Conservation (phyloP, 92 coral and sea anemone genomes). For the Porites cylindrica region DNA sequence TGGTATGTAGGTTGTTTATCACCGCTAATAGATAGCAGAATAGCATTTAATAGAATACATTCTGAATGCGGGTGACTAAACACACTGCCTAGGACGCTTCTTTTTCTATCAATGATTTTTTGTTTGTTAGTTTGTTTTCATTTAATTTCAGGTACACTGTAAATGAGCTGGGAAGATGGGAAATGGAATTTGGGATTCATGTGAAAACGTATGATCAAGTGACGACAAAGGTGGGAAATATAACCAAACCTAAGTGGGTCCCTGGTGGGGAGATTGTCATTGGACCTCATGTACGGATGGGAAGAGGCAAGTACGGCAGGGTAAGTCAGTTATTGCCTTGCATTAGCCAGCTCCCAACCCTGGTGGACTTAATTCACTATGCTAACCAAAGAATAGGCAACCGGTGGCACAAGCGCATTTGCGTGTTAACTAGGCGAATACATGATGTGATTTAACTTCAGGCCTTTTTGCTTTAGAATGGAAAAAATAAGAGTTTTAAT, state of each 20-base stretch:
- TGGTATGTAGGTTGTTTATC: slow-evolving; percentile 66
- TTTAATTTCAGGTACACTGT: slow-evolving; percentile 86
- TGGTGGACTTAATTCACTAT: too few relatives aligned
- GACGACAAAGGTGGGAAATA: slow-evolving; percentile 66
- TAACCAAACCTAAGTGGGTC: slow-evolving; percentile 86
- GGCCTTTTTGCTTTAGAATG: too few relatives aligned
- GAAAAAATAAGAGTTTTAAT: too few relatives aligned
- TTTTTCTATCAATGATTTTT: neutral
- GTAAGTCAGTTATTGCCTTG: slow-evolving; percentile 52
- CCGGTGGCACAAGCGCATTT: too few relatives aligned
- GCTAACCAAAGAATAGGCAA: too few relatives aligned
- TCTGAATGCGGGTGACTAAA: too few relatives aligned
- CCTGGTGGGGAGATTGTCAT: slow-evolving; percentile 95
- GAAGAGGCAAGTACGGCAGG: slow-evolving; percentile 89
- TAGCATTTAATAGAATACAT: too few relatives aligned
- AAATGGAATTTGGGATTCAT: slow-evolving; percentile 91
- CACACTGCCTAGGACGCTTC: too few relatives aligned
- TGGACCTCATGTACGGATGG: slow-evolving; percentile 84
- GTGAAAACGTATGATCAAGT: slow-evolving; percentile 93
- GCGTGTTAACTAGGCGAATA: too few relatives aligned
- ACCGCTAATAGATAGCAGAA: neutral
- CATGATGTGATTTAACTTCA: too few relatives aligned
- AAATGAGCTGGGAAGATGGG: slow-evolving; percentile 81
- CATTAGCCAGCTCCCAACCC: neutral
- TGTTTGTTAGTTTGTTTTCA: too few relatives aligned